phyloP scores from a whole-genome alignment of 2,888 invertebrate genomes.

The Troglohyphantes excavatus region DNA sequence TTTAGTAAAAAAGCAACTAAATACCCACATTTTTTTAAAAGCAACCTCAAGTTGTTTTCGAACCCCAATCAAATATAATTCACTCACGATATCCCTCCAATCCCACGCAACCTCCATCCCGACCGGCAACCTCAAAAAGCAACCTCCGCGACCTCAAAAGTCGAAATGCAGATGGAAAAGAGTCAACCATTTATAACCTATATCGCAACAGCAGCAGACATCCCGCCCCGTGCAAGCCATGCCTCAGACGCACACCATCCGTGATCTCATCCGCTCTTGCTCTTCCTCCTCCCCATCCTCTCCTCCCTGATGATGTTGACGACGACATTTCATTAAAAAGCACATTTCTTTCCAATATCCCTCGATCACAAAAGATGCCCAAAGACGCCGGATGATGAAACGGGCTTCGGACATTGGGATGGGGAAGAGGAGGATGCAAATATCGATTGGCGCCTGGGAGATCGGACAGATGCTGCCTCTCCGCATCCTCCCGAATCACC shows the following conservation, averaged over 20 bases:
- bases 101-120: too few species aligned
- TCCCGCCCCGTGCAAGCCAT: constrained; percentile 7
- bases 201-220: not conserved
- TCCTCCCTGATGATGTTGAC: not conserved
- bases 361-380: not conserved
- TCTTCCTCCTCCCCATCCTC: too few species aligned
- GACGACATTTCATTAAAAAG: constrained; percentile 22
- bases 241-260: not conserved
- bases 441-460: constrained; percentile 74
- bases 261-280: not conserved
- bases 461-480: constrained; percentile 56
- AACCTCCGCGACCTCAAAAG: not conserved
- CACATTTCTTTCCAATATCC: not conserved
- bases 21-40: too few species aligned
- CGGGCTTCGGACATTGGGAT: constrained; percentile 54
- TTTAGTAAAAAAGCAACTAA: too few species aligned
- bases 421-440: constrained; percentile 41
- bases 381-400: constrained; percentile 35
- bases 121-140: not conserved
- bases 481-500: constrained; percentile 4
- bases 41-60: too few species aligned
- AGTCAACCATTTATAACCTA: not conserved
- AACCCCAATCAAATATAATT: too few species aligned
- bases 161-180: constrained; percentile 16
- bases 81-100: too few species aligned